Evolutionary conservation across 30 jellyfish, hydroid and myxozoan species (phyloP), one percentile per base, ranked within the genome.

Genomic region (Cassiopea xamachana): DNA sequence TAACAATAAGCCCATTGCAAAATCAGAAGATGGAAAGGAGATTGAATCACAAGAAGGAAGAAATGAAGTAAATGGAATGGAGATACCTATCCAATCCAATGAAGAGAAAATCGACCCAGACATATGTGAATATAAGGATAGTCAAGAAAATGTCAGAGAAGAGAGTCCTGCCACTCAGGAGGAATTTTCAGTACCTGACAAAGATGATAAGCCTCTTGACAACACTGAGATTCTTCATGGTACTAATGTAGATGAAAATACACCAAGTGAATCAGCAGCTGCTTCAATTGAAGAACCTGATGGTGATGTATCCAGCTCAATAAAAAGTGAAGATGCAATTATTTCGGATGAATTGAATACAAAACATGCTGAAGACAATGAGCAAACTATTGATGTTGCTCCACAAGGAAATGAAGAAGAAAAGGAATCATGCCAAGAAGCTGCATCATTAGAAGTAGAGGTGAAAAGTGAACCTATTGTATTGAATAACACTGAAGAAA

Each of bases 141-240:
- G 67, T 46, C 1, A 27, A 75, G 9, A 48, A 44, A 46, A 6
- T 71, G 80, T 19, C 58, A 71, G 8, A 9, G 7, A 2, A 8
- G 51, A 15, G 14, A 39, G 3, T 17, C 3, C 80, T 71, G 10
- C 43, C 14, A 82, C 50, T 13, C 49, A 82, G 46, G 55, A 60
- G 43, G 90, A 64, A 82, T 82, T 68, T 64, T 67, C 82, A 61
- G 90, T 69, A 2, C 72, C 74, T 4, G 74, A 62, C 4, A 17
- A 13, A 3, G 14, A 27, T 27, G 14, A 27, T 62, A n/a, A 48
- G 55, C 51, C 49, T 18, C 39, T 17, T 13, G 77, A 79, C 13
- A 55, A 39, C 50, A 60, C 61, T 7, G 60, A 47, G 48, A 47
- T 45, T 50, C 49, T 44, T 43, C 16, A 4, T 48, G 76, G 18